Percentiles rank a stretch among this genome's conserved stretches.
Conservation (phyloP, 2,113 vertebrate genomes). For the Rutilus rutilus region DNA sequence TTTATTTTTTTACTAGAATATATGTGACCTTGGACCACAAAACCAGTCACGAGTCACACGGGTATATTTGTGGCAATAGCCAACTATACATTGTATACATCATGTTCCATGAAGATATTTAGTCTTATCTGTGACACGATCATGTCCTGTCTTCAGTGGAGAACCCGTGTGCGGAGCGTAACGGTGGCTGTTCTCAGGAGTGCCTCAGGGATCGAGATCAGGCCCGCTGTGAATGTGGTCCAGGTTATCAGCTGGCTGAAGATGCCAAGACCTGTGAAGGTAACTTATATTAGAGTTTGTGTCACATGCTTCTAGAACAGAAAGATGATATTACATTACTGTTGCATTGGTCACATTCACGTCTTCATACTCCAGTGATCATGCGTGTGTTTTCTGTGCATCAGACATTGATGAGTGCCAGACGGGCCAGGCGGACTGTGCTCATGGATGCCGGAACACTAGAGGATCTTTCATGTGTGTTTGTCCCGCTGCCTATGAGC, state of each 20-base stretch:
- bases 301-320: not conserved
- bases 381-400: constrained; percentile 14
- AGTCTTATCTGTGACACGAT: not conserved
- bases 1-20: too few relatives aligned
- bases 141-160: constrained; percentile 72
- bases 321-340: not conserved
- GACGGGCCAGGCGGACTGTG: constrained; percentile 73
- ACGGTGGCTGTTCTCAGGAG: constrained; percentile 87
- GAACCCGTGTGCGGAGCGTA: constrained; percentile 79
- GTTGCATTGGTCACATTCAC: not conserved
- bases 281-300: constrained; percentile 54
- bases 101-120: too few relatives aligned
- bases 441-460: constrained; percentile 90
- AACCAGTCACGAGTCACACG: too few relatives aligned
- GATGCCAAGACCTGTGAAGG: constrained; percentile 86
- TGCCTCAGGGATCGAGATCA: constrained; percentile 76
- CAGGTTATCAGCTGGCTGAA: constrained; percentile 78
- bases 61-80: too few relatives aligned
- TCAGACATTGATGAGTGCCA: constrained; percentile 90
- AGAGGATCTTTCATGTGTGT: constrained; percentile 86
- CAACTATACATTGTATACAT: too few relatives aligned
- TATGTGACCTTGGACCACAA: too few relatives aligned
- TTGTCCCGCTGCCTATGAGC: constrained; percentile 86
- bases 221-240: constrained; percentile 81
- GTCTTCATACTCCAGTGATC: not conserved